phyloP scores from a whole-genome alignment of 1,140 invertebrate genomes.

The Drosophila saltans region DNA sequence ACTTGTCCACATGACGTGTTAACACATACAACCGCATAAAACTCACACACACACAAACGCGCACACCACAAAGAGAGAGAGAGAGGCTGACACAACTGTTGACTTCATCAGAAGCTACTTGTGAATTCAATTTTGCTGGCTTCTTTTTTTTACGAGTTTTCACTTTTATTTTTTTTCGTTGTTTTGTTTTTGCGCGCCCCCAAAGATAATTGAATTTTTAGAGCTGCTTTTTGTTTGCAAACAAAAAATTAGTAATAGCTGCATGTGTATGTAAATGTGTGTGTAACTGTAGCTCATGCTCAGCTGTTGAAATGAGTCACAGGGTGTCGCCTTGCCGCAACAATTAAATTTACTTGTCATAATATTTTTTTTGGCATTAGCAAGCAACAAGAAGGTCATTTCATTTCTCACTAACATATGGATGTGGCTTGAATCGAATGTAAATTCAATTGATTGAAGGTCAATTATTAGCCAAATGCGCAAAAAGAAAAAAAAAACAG shows the following conservation, averaged over 20 bases:
- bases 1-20: slow-evolving; percentile 7
- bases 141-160: slow-evolving; percentile 16
- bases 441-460: slow-evolving; percentile 4
- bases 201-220: slow-evolving; percentile 51
- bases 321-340: slow-evolving; percentile 36
- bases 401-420: not conserved
- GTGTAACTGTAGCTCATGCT: slow-evolving; percentile 13
- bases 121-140: slow-evolving; percentile 40
- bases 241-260: slow-evolving; percentile 45
- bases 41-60: slow-evolving; percentile 8
- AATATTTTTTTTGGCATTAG: not conserved
- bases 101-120: slow-evolving; percentile 36
- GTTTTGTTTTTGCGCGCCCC: not conserved
- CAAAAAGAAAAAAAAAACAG: not conserved
- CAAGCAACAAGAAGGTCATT: not conserved
- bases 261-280: not conserved
- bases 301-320: slow-evolving; percentile 34
- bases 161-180: not conserved
- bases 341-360: not conserved
- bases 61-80: not conserved
- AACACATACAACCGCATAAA: not conserved
- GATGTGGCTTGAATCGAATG: not conserved
- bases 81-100: slow-evolving; percentile 18
- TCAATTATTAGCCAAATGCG: slow-evolving; percentile 6
- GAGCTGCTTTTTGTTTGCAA: slow-evolving; percentile 58